phyloP scores from a whole-genome alignment of 2,113 vertebrate species.

The Mobula birostris region DNA sequence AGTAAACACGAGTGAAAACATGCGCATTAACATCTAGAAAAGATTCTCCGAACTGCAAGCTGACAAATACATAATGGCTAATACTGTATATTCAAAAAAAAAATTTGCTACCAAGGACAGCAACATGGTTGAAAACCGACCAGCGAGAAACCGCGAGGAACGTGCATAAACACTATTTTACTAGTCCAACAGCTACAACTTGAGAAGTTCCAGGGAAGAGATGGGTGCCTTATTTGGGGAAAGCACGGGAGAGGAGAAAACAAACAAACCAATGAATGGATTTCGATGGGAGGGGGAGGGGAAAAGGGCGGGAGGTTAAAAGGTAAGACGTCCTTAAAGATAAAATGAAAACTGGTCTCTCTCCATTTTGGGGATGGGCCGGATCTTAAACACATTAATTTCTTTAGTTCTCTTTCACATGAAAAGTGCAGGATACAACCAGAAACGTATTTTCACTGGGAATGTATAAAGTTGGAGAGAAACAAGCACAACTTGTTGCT shows the following conservation, averaged over 20 bases:
- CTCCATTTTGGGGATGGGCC: background rate
- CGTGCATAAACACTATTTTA: background rate
- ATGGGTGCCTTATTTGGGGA: background rate
- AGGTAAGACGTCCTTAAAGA: conserved; percentile 33
- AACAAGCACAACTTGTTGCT: conserved; percentile 21
- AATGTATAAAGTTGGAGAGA: background rate
- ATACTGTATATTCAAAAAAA: conserved; percentile 5
- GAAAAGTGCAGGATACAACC: background rate
- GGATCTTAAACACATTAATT: background rate
- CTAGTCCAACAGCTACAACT: background rate
- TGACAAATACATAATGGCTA: background rate
- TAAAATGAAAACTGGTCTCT: conserved; percentile 30
- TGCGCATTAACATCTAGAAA: background rate
- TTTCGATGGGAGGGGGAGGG: background rate
- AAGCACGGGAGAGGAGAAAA: conserved; percentile 20
- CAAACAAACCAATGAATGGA: conserved; percentile 26
- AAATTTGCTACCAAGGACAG: conserved; percentile 34
- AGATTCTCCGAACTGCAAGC: background rate
- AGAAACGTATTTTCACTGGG: background rate
- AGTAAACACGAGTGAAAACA: background rate
- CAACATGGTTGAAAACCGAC: background rate
- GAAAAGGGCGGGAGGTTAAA: background rate
- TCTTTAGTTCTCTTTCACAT: background rate
- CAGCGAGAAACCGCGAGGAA: background rate
- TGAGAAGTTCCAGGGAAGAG: background rate